Percentiles rank a stretch among this genome's conserved stretches.
These are phyloP conservation scores for Catagonus wagneri DNA, from an alignment of 2,113 vertebrate species.

Conservation along the genomic window DNA sequence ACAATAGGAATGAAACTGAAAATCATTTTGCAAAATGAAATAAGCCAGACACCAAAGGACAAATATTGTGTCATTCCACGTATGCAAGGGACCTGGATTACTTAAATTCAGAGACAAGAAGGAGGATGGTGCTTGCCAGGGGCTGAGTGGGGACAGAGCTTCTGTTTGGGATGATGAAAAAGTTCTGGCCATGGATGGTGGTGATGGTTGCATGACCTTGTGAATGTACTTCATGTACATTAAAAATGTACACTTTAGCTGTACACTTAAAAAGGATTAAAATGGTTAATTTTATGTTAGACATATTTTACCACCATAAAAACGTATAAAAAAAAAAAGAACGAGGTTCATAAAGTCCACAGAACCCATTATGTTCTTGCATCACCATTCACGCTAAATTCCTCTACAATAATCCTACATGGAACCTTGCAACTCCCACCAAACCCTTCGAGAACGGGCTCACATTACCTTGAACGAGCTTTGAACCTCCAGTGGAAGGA, in stretches of 20 bases:
- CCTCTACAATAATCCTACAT: background rate
- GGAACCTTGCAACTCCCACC: background rate
- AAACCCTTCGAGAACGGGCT: too few relatives aligned
- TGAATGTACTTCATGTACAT: background rate
- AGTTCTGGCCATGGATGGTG: background rate
- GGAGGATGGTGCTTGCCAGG: background rate
- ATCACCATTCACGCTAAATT: fast-evolving
- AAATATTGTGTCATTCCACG: background rate
- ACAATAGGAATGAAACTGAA: background rate
- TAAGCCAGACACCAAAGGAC: background rate
- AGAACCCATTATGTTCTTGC: background rate
- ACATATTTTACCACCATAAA: background rate
- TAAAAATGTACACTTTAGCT: too few relatives aligned
- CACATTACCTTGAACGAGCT: background rate
- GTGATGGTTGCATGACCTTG: background rate
- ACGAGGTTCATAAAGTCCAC: background rate
- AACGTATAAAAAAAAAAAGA: background rate
- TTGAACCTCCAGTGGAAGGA: background rate
- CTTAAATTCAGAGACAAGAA: background rate
- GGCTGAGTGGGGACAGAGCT: background rate
- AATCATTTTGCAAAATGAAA: background rate
- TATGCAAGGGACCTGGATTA: background rate
- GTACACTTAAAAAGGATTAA: background rate
- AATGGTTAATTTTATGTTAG: background rate
- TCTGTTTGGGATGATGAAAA: background rate